Base-by-base conservation (phyloP, 2,113 vertebrate genomes). In the Syrmaticus mikado region DNA sequence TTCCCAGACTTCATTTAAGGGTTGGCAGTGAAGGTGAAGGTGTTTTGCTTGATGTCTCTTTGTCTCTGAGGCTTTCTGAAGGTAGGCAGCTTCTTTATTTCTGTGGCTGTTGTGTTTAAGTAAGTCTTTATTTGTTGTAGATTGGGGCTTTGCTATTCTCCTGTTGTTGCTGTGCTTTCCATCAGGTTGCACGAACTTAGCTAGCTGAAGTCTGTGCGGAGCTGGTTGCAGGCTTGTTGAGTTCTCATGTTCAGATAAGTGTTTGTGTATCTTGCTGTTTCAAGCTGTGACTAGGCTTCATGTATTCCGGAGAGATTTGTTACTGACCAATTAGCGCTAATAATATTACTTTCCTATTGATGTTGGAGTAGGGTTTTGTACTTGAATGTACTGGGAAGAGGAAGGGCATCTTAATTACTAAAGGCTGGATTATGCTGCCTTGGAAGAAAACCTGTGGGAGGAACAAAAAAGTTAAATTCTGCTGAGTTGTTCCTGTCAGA, bases 351-450 rank as follows among this genome's bases (percentile, higher is more conserved):
- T 94, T 90, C 74, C 65, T 77, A 27, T 55, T 94, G 73, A 77
- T 93, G 80, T 90, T 70, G 87, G 34, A 75, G 62, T 80, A 53
- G 43, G 84, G 53, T 88, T 90, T 84, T 84, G 58, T 93, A 67
- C 57, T 92, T 92, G 25, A 94, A 90, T 76, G 16, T 61, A 11
- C 71, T 93, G 74, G 89, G 77, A 93, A 92, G 84, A 94, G 70
- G 32, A 84, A 67, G 72, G 53, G n/a, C 66, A 81, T 87, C 66
- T 92, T 84, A 90, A 90, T 95, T 95, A 84, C 21, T n/a, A 53
- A 60, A 52, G 22, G 55, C 58, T 86, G 73, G 85, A 64, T 90
- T 22, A 7, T 81, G 12, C 60, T 71, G 72, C 68, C 40, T 85
- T 72, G 43, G 72, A 68, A 65, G 66, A 86, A 90, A 53, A 40